These are phyloP conservation scores for Sciurus vulgaris DNA, from an alignment of 2,797 vertebrate species.

Conservation along the genomic window DNA sequence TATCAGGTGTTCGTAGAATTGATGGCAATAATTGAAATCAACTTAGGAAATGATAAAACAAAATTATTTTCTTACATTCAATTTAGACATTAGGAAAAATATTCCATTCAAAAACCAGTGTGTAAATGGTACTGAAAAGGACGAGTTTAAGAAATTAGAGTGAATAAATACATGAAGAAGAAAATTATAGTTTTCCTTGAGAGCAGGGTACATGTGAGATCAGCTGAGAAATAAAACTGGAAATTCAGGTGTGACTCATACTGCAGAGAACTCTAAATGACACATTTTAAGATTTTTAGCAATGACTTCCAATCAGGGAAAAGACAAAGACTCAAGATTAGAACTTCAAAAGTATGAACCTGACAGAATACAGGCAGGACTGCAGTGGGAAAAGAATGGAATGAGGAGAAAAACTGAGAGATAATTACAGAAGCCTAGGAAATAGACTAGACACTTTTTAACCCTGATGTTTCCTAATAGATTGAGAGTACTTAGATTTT, in stretches of 20 bases:
- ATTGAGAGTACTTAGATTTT: neutral
- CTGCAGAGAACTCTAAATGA: neutral
- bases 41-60: neutral
- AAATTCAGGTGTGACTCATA: neutral
- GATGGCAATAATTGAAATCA: neutral
- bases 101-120: neutral
- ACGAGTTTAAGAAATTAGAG: neutral
- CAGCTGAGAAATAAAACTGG: neutral
- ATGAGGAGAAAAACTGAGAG: neutral
- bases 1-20: neutral
- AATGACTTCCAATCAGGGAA: neutral
- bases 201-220: neutral
- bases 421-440: neutral
- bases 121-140: neutral
- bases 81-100: neutral
- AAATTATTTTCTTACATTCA: neutral
- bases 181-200: neutral
- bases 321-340: neutral
- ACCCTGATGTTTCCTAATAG: neutral
- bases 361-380: neutral
- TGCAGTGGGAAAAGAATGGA: neutral
- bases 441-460: neutral
- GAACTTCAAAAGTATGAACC: neutral
- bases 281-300: constrained; percentile 32
- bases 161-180: neutral